These are phyloP conservation scores for Sprattus sprattus DNA, from an alignment of 2,113 vertebrate genomes.

Conservation along the genomic window DNA sequence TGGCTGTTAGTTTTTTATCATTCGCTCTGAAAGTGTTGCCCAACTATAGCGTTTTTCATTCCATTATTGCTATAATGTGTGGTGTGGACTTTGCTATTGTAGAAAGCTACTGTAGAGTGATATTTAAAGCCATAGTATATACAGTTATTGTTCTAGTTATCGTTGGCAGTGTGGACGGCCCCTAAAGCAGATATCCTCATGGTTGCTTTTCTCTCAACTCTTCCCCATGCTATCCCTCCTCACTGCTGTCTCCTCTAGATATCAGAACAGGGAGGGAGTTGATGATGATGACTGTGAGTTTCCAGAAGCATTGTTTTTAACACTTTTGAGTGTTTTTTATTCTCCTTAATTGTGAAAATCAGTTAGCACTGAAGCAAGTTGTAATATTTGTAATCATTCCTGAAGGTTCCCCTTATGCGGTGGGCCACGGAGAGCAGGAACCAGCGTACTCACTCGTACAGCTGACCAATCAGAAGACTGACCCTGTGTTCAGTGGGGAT, in stretches of 20 bases:
- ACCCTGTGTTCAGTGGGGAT: neutral
- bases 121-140: too few species aligned
- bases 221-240: neutral
- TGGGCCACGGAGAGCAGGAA: neutral
- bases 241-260: constrained; percentile 8
- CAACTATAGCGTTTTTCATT: too few species aligned
- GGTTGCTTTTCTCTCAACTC: neutral
- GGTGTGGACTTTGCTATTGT: too few species aligned
- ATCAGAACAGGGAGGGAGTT: neutral
- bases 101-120: too few species aligned
- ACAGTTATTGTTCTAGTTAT: too few species aligned
- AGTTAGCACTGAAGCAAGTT: neutral
- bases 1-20: too few species aligned
- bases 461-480: constrained; percentile 17
- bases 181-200: neutral
- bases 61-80: too few species aligned
- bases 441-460: constrained; percentile 10
- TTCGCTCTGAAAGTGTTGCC: too few species aligned
- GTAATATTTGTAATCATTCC: neutral
- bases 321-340: neutral
- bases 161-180: too few species aligned
- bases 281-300: constrained; percentile 23
- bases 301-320: too few species aligned
- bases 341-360: neutral
- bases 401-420: constrained; percentile 22